Base-by-base conservation (phyloP, 2,888 invertebrate genomes). In the Poecilus cupreus region DNA sequence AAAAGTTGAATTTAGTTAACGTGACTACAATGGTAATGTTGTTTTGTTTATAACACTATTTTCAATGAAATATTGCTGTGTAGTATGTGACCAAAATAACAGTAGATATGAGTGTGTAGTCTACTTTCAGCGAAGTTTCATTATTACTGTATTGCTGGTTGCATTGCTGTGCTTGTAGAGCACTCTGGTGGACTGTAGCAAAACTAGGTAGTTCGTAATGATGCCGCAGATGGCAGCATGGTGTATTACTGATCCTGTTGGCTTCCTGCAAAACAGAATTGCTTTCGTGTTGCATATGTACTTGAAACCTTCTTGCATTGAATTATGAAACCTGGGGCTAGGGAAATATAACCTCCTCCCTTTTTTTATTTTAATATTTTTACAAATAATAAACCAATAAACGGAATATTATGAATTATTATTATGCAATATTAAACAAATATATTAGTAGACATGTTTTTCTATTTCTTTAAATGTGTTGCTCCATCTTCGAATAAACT, bases 11-110 rank as follows among this genome's bases (percentile, higher is more conserved):
- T 51, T 18, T 43, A 43, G 11, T 60, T 32, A 5, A 13, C n/a
- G 24, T 68, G 16, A 68, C 64, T 68, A 37, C 37, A 16, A 32
- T 37, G 18, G 32, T 32, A 37, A 68, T 37, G 4, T 68, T 68
- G 51, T 51, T 43, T 43, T 51, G 51, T 3, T 51, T 51, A 13
- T 18, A 51, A 51, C 51, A 51, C 18, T 18, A 51, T 60, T 16
- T 18, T 24, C 64, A 68, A 32, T 68, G 64, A 68, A 68, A 68
- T 68, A 68, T 68, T 18, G 18, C 18, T 11, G 11, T 24, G 16
- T 37, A 6, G 37, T 68, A 68, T 68, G 64, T 68, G 37, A 68
- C 64, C 64, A 6, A 68, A 68, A 68, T 68, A 32, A 68, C 64
- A 18, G 64, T 68, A 16, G 16, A 4, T 16, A 16, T 3, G 32